A percentile compares a stretch with the other conserved stretches of the same genome.
These are phyloP conservation scores for Formicarius rufipectus DNA, from an alignment of 2,113 vertebrate species.

Conservation along the genomic window DNA sequence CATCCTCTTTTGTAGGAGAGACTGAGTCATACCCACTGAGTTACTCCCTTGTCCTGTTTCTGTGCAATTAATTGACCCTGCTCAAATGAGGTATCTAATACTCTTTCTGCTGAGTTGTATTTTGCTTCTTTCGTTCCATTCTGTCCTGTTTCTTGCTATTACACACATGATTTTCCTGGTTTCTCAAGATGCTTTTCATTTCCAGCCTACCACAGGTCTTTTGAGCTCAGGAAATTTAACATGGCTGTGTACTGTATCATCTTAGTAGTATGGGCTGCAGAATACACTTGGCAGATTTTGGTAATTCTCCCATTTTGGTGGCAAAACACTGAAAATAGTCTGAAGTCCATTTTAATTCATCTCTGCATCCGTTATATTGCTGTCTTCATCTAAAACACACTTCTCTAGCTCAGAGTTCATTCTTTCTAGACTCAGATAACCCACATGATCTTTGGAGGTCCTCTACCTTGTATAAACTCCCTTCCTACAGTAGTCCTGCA, in stretches of 20 bases:
- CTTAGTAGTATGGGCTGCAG: background rate
- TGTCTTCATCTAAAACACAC: background rate
- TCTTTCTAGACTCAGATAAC: background rate
- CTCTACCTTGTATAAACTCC: background rate
- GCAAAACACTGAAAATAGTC: background rate
- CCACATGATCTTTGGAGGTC: fast-evolving
- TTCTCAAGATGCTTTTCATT: background rate
- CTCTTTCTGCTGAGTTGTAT: background rate
- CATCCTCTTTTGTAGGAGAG: background rate
- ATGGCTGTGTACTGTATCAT: background rate
- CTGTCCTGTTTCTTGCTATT: background rate
- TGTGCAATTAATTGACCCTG: background rate
- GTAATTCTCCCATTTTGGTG: background rate
- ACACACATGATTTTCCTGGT: background rate
- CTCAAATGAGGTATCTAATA: background rate
- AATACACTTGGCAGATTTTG: background rate
- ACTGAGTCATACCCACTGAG: background rate
- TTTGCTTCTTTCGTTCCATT: background rate
- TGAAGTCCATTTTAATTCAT: background rate
- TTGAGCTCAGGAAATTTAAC: background rate
- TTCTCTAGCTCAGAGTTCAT: background rate
- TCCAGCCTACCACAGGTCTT: background rate
- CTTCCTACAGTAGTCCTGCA: background rate
- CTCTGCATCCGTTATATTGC: background rate
- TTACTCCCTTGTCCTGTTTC: background rate